These are phyloP conservation scores for Lagopus leucura DNA, from an alignment of 2,113 vertebrate species.

Conservation along the genomic window DNA sequence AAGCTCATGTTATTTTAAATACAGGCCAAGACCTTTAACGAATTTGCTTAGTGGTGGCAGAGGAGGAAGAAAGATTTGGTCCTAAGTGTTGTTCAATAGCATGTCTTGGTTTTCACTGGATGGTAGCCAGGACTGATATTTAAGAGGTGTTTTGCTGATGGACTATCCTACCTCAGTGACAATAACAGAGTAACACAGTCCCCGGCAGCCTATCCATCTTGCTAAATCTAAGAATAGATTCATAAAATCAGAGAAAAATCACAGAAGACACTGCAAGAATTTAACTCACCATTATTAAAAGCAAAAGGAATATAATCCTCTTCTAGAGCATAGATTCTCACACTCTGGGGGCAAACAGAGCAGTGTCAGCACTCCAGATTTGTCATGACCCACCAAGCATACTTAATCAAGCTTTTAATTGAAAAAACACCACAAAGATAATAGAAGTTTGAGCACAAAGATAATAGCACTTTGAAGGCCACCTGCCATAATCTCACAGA, in stretches of 20 bases:
- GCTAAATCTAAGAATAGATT: slow-evolving; percentile 70
- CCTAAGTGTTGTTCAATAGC: slow-evolving; percentile 78
- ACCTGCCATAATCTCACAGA: not conserved
- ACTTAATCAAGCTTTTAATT: slow-evolving; percentile 46
- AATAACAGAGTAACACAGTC: slow-evolving; percentile 69
- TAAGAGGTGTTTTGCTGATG: slow-evolving; percentile 82
- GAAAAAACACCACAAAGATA: slow-evolving; percentile 34
- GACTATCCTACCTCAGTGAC: slow-evolving; percentile 72
- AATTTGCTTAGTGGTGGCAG: slow-evolving; percentile 78
- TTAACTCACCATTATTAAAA: slow-evolving; percentile 43
- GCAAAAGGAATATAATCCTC: not conserved
- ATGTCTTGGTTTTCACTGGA: slow-evolving; percentile 80
- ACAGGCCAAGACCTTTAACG: slow-evolving; percentile 77
- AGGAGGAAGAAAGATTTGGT: slow-evolving; percentile 78
- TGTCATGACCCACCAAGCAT: slow-evolving; percentile 15
- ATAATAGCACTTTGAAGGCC: slow-evolving; percentile 3
- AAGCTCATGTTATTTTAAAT: slow-evolving; percentile 80
- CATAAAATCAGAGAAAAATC: slow-evolving; percentile 73
- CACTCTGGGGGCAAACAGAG: slow-evolving; percentile 58
- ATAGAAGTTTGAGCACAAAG: not conserved
- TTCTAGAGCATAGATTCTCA: slow-evolving; percentile 50
- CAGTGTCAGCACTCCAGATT: slow-evolving; percentile 38
- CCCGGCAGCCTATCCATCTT: slow-evolving; percentile 73
- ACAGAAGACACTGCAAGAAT: slow-evolving; percentile 41
- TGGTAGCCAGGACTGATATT: slow-evolving; percentile 77